Percentiles rank a stretch among this genome's conserved stretches.
Conservation (phyloP, 2,113 vertebrate species). For the Passer domesticus region DNA sequence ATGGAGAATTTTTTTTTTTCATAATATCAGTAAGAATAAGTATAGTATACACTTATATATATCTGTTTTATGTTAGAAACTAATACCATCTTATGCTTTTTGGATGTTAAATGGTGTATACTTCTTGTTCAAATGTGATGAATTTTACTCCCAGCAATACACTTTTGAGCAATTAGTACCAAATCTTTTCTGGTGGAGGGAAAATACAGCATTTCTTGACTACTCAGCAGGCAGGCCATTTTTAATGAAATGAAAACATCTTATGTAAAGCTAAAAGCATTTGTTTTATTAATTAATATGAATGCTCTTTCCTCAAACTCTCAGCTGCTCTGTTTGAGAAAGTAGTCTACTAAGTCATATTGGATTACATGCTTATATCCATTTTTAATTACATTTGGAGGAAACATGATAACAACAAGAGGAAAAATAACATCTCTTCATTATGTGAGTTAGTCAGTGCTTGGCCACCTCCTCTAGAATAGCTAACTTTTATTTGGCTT, state of each 20-base stretch:
- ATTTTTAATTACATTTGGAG: conserved; percentile 60
- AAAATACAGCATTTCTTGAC: conserved; percentile 13
- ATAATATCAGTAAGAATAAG: neutral
- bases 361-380: conserved; percentile 19
- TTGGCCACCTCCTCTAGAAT: neutral
- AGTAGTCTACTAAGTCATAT: neutral
- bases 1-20: neutral
- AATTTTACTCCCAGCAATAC: neutral
- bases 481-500: neutral
- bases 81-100: neutral
- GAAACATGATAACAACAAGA: conserved; percentile 29
- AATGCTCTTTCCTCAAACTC: neutral
- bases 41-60: neutral
- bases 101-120: neutral
- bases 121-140: neutral
- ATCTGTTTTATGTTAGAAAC: neutral
- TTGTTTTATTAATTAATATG: conserved; percentile 45
- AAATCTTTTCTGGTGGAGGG: neutral
- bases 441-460: neutral
- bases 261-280: conserved; percentile 17
- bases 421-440: neutral
- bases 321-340: conserved; percentile 3
- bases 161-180: neutral
- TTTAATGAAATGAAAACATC: conserved; percentile 29
- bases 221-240: neutral